Base-by-base conservation (phyloP, 2,888 invertebrate species). In the Caenorhabditis zanzibari region DNA sequence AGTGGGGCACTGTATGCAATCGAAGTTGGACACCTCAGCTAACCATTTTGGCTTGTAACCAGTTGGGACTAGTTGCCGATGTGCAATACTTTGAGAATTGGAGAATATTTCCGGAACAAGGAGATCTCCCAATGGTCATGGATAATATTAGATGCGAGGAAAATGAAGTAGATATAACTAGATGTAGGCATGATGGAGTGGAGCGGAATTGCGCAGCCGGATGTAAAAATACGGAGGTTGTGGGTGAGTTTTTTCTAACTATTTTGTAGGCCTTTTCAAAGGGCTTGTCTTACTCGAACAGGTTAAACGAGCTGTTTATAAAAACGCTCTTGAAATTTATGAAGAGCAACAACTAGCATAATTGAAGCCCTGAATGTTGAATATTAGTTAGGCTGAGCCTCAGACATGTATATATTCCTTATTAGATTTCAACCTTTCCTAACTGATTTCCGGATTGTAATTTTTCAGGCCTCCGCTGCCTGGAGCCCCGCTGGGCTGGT, bases 1-100 rank as follows among this genome's bases (percentile, higher is more conserved):
- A 95, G 92, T 98, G 98, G 98, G 98, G 98, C 44, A 98, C 98
- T 0, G 96, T 99, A 0, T 99, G 99, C 92, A 96, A 96, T 93
- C 96, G 98, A 92, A 96, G 96, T 59, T 99, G 98, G 97, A 97
- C 95, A 58, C 95, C 96, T 24, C 94, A 95, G 56, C 96, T 96
- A 92, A 97, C 99, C 0, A 96, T 97, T 0, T 93, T 98, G 63
- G 97, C 96, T 0, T 99, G 99, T 91, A 96, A 97, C 93, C 98
- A 98, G 93, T 93, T 99, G 85, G 98, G 98, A 0, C 94, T 96
- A 83, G 96, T 96, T 0, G 94, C 97, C 19, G 97, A 98, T 93
- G 97, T 97, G 0, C 95, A 95, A 87, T 95, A 95, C 85, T 93
- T 97, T 88, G 96, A 96, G 81, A 92, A 92, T 75, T 92, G 92